Conservation (phyloP, 2,797 vertebrate species). For the Oceanodroma leucorhoa region DNA sequence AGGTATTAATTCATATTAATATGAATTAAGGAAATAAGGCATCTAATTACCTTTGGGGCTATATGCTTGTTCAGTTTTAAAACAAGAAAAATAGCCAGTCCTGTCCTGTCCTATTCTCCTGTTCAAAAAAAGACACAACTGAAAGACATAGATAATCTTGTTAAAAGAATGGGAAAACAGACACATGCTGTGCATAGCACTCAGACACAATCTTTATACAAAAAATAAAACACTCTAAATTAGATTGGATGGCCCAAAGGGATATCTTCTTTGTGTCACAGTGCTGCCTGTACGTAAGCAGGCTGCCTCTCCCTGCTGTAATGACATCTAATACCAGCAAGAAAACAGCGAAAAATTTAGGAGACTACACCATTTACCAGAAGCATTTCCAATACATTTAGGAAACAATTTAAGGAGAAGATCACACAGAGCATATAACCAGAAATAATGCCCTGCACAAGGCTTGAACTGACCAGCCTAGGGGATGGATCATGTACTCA, state of each 20-base stretch:
- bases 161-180: not conserved
- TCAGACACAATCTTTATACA: not conserved
- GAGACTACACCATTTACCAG: not conserved
- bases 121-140: not conserved
- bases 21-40: not conserved
- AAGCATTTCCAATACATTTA: not conserved
- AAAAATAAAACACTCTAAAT: not conserved
- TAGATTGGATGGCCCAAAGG: not conserved
- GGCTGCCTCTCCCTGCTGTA: not conserved
- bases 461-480: slow-evolving; percentile 83
- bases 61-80: not conserved
- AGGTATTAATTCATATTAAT: not conserved
- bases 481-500: slow-evolving; percentile 80
- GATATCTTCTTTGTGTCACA: not conserved
- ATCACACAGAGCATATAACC: not conserved
- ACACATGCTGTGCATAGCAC: not conserved
- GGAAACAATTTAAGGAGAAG: not conserved
- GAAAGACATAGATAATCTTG: not conserved
- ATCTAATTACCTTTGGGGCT: not conserved
- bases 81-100: not conserved
- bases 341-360: not conserved
- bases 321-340: not conserved
- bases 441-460: no score
- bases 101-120: not conserved
- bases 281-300: no score